Evolutionary conservation across 1,140 invertebrate genomes (phyloP).

Genomic region (Tetranychus urticae): DNA sequence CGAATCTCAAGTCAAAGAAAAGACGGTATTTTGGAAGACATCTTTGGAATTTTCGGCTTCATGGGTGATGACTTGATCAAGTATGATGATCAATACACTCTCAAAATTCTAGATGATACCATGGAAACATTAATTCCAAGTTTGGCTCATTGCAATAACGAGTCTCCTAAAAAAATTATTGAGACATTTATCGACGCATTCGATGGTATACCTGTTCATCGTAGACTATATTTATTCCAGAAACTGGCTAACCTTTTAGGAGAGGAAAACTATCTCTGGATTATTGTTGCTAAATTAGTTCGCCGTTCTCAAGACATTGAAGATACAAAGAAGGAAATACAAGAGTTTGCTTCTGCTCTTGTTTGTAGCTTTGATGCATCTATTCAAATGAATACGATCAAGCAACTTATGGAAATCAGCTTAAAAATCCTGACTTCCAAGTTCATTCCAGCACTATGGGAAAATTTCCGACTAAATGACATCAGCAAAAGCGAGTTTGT

Average conservation of each 20-base stretch:
- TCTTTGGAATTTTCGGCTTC: constrained; percentile 86
- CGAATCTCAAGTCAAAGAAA: constrained; percentile 31
- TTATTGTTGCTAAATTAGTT: constrained; percentile 20
- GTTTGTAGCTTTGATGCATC: neutral
- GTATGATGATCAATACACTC: constrained; percentile 78
- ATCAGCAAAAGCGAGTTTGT: neutral
- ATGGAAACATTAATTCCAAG: constrained; percentile 71
- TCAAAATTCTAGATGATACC: constrained; percentile 70
- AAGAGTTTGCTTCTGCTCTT: neutral
- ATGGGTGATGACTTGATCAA: constrained; percentile 70
- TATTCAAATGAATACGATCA: neutral
- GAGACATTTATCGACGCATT: constrained; percentile 68
- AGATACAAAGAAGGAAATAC: neutral
- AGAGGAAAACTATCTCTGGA: constrained; percentile 40
- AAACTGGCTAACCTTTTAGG: constrained; percentile 48
- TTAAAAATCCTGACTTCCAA: neutral
- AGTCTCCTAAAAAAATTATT: constrained; percentile 30
- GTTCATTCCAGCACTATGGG: neutral
- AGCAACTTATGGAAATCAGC: neutral
- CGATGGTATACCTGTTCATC: constrained; percentile 66
- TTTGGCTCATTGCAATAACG: constrained; percentile 29
- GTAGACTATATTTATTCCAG: constrained; percentile 47
- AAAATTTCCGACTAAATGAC: neutral
- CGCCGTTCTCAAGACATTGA: constrained; percentile 14
- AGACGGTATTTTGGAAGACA: constrained; percentile 60